A percentile compares a stretch with the other conserved stretches of the same genome.
phyloP scores from a whole-genome alignment of 1,140 invertebrate species.

The Aphis craccivora region DNA sequence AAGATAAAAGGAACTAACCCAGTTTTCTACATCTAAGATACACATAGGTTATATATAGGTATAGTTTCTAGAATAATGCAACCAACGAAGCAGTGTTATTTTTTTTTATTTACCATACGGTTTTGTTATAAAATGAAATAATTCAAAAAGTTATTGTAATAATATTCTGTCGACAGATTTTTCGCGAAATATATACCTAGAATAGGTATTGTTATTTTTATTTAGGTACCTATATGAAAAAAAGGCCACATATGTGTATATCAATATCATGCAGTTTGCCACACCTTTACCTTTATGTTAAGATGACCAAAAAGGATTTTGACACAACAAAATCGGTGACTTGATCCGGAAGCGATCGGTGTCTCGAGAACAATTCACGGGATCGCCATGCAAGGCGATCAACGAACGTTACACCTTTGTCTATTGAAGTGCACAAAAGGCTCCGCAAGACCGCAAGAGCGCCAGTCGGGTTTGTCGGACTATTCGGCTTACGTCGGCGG shows the following conservation, averaged over 20 bases:
- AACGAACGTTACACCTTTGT: conserved; percentile 42
- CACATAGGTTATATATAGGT: neutral
- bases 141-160: conserved; percentile 26
- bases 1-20: neutral
- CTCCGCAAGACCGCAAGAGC: conserved; percentile 44
- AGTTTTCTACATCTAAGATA: neutral
- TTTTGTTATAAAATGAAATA: conserved; percentile 25
- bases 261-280: neutral
- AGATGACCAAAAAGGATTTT: conserved; percentile 27
- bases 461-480: conserved; percentile 25
- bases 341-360: conserved; percentile 44
- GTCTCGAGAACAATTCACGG: neutral
- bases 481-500: neutral
- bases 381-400: neutral
- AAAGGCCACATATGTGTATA: neutral
- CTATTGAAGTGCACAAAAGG: conserved; percentile 30
- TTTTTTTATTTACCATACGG: neutral
- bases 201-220: conserved; percentile 11
- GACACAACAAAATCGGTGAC: neutral
- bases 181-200: neutral
- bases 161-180: neutral
- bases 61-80: neutral
- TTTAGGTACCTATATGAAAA: neutral
- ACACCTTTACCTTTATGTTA: conserved; percentile 30
- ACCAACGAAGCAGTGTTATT: neutral